phyloP scores from a whole-genome alignment of 2,113 vertebrate species.

The Cavia aperea region DNA sequence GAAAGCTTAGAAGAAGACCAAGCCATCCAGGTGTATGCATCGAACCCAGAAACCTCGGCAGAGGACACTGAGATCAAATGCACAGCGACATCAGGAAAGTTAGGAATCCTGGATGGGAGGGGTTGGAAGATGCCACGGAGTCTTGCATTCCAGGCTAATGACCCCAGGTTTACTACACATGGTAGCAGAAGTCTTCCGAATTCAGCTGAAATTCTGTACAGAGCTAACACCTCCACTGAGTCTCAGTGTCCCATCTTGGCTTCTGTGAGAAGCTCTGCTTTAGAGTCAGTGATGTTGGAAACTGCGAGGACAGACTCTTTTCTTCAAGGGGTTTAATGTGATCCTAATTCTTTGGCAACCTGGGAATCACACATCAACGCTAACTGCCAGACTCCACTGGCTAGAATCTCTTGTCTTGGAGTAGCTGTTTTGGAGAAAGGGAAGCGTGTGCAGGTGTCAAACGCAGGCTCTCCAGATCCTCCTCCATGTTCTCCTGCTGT shows the following conservation, averaged over 20 bases:
- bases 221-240: background rate
- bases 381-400: background rate
- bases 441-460: background rate
- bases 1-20: background rate
- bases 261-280: background rate
- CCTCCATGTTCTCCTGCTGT: background rate
- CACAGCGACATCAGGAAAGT: background rate
- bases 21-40: background rate
- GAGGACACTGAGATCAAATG: background rate
- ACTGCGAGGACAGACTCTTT: background rate
- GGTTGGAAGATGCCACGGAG: background rate
- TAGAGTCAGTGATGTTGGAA: background rate
- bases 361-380: background rate
- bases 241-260: background rate
- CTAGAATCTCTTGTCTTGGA: background rate
- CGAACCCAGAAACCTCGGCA: too few species aligned
- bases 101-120: background rate
- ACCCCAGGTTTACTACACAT: background rate
- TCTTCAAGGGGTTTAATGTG: background rate
- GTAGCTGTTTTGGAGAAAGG: background rate
- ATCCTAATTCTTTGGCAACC: conserved; percentile 1
- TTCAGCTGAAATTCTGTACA: background rate
- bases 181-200: background rate
- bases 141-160: background rate
- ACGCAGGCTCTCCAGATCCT: background rate